Evolutionary conservation across 2,888 invertebrate species (phyloP).

Genomic region (Parnassius orleans): DNA sequence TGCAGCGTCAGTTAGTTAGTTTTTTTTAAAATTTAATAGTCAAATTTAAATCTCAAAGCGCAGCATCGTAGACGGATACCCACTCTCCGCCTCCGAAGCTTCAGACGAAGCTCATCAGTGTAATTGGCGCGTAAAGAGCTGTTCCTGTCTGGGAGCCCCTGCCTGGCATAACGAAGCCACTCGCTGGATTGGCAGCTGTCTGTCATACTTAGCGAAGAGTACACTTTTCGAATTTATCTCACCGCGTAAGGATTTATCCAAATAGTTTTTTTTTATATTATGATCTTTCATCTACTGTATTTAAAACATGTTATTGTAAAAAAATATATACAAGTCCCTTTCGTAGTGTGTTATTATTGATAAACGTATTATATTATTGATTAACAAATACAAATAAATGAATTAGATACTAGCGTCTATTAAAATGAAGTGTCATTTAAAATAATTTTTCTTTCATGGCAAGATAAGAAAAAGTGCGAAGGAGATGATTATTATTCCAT

Average conservation of each 20-base stretch:
- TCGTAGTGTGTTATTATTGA: too few relatives aligned
- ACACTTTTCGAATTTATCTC: neutral
- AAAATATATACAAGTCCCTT: too few relatives aligned
- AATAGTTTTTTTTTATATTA: too few relatives aligned
- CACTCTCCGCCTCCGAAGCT: neutral
- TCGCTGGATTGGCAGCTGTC: constrained; percentile 32
- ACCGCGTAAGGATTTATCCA: neutral
- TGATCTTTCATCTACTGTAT: too few relatives aligned
- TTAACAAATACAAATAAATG: too few relatives aligned
- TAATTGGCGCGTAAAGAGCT: constrained; percentile 39
- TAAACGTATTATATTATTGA: too few relatives aligned
- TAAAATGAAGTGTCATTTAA: too few relatives aligned
- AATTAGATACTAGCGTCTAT: too few relatives aligned
- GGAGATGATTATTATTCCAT: too few relatives aligned
- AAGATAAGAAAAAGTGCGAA: too few relatives aligned
- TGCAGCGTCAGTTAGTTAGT: neutral
- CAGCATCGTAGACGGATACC: neutral
- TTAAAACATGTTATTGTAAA: too few relatives aligned
- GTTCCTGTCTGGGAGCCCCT: constrained; percentile 30
- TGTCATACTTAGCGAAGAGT: constrained; percentile 20
- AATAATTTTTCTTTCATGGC: too few relatives aligned
- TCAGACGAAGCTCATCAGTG: constrained; percentile 13
- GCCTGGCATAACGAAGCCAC: constrained; percentile 32
- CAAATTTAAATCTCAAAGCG: neutral
- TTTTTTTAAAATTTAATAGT: neutral